These are phyloP conservation scores for Oenanthe melanoleuca DNA, from an alignment of 2,113 vertebrate species.

Conservation along the genomic window DNA sequence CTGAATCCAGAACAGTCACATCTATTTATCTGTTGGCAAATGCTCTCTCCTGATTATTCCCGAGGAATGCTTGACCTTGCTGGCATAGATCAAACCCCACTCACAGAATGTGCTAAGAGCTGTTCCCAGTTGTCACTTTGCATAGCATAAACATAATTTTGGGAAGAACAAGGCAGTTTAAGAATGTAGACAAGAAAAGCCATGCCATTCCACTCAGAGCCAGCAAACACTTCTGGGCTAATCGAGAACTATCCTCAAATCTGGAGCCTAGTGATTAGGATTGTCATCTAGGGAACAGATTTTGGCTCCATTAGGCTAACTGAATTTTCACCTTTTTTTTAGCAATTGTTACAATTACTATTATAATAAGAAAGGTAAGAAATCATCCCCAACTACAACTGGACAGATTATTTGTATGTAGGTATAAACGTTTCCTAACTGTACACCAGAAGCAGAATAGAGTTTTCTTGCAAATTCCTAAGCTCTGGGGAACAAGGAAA, in stretches of 20 bases:
- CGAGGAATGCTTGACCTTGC: neutral
- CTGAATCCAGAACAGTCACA: neutral
- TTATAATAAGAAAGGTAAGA: neutral
- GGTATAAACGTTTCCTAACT: neutral
- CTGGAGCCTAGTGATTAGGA: neutral
- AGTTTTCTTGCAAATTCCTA: neutral
- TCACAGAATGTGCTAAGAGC: neutral
- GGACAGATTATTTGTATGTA: neutral
- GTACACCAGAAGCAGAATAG: neutral
- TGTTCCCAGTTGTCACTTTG: neutral
- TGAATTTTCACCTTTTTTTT: neutral
- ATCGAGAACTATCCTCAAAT: neutral
- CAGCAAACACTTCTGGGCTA: neutral
- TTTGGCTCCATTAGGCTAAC: neutral
- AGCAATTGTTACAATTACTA: neutral
- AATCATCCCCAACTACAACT: neutral
- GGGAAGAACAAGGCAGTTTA: neutral
- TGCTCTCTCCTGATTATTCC: neutral
- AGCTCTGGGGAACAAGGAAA: neutral
- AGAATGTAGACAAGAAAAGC: neutral
- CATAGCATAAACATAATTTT: neutral
- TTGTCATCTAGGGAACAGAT: neutral
- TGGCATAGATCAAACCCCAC: neutral
- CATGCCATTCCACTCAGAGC: accelerated
- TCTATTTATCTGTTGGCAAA: neutral